Evolutionary conservation across 2,797 vertebrate species (phyloP).

Genomic region (Platyrinchus mystaceus): DNA sequence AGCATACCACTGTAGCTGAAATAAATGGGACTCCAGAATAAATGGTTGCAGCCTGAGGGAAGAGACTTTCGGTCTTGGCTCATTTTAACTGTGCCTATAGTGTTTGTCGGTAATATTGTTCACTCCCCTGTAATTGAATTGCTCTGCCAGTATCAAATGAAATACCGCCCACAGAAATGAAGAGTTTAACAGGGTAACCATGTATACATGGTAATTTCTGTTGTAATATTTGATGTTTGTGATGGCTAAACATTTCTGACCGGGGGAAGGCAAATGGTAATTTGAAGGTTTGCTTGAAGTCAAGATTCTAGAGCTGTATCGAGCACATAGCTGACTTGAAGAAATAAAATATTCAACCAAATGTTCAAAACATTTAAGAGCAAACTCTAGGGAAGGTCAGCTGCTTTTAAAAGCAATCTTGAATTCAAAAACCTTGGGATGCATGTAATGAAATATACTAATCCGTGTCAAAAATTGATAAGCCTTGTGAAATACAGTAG

Average conservation of each 20-base stretch:
- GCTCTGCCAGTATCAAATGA: not conserved
- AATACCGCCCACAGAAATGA: not conserved
- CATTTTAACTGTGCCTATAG: slow-evolving; percentile 42
- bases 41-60: slow-evolving; percentile 34
- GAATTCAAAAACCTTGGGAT: not conserved
- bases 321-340: not conserved
- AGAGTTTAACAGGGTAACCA: not conserved
- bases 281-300: not conserved
- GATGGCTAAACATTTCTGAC: not conserved
- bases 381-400: not conserved
- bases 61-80: slow-evolving; percentile 21
- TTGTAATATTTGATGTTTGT: slow-evolving; percentile 1
- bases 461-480: not conserved
- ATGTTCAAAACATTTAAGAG: not conserved
- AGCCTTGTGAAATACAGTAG: not conserved
- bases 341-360: not conserved
- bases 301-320: not conserved
- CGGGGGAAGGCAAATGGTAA: not conserved
- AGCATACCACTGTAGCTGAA: not conserved
- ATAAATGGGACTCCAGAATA: slow-evolving; percentile 21
- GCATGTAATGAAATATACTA: not conserved
- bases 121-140: slow-evolving; percentile 55
- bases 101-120: slow-evolving; percentile 22
- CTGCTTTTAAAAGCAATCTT: not conserved
- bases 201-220: not conserved